A percentile compares a stretch with the other conserved stretches of the same genome.
Evolutionary conservation across 1,140 invertebrate genomes (phyloP).

Genomic region (Scaptomyza montana): DNA sequence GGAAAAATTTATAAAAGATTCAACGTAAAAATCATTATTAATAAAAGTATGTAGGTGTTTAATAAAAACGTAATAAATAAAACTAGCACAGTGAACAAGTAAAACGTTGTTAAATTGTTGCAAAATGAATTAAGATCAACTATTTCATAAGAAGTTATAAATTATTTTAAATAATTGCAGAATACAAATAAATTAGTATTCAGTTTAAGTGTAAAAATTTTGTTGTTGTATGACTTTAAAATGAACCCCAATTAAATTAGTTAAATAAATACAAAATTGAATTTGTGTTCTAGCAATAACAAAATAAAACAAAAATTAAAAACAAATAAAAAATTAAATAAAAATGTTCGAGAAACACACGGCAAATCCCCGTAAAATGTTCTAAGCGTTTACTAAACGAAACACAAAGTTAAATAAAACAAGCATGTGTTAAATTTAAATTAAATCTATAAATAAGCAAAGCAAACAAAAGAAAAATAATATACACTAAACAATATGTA

Average conservation of each 20-base stretch:
- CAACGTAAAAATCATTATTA: constrained; percentile 63
- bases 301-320: constrained; percentile 62
- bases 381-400: constrained; percentile 76
- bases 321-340: constrained; percentile 45
- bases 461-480: constrained; percentile 56
- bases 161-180: constrained; percentile 61
- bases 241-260: constrained; percentile 60
- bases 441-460: constrained; percentile 71
- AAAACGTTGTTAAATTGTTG: constrained; percentile 82
- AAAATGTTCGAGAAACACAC: constrained; percentile 57
- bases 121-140: constrained; percentile 71
- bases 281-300: constrained; percentile 81
- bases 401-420: constrained; percentile 74
- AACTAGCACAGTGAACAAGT: constrained; percentile 71
- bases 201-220: constrained; percentile 80
- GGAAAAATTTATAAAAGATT: constrained; percentile 65
- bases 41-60: constrained; percentile 75
- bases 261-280: constrained; percentile 64
- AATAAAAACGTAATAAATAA: constrained; percentile 59
- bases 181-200: constrained; percentile 49
- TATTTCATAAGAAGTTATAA: constrained; percentile 72
- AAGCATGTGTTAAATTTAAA: constrained; percentile 82
- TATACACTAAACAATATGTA: constrained; percentile 62
- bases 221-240: constrained; percentile 77
- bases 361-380: constrained; percentile 60